A percentile compares a stretch with the other conserved stretches of the same genome.
These are phyloP conservation scores for Polydrusus pterygomalis DNA, from an alignment of 2,888 invertebrate species.

Conservation along the genomic window DNA sequence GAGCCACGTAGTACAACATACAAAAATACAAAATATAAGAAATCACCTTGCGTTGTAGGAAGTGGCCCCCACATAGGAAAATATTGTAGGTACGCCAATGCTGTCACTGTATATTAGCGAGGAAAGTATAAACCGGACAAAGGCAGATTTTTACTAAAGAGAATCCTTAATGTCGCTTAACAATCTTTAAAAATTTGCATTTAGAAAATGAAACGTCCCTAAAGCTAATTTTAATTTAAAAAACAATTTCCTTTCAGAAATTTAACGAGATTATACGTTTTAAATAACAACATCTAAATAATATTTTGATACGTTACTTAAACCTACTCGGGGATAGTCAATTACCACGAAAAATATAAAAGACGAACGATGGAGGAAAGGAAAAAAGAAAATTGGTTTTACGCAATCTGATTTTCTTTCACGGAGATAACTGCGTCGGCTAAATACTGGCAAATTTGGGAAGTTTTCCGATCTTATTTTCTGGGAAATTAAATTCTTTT, in stretches of 20 bases:
- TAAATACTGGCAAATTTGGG: constrained; percentile 56
- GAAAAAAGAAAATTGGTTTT: constrained; percentile 56
- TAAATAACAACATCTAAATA: constrained; percentile 27
- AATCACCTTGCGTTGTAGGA: no score
- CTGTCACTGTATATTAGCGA: no score
- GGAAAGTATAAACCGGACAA: no score
- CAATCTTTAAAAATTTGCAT: background rate
- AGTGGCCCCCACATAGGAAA: no score
- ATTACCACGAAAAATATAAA: constrained; percentile 51
- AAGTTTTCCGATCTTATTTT: constrained; percentile 56
- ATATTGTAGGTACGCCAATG: no score
- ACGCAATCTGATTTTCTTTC: constrained; percentile 57
- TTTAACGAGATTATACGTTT: constrained; percentile 13
- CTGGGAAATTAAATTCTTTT: constrained; percentile 57
- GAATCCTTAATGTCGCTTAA: background rate
- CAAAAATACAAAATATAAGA: no score
- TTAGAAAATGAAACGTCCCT: background rate
- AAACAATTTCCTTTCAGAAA: constrained; percentile 5
- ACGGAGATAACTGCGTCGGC: constrained; percentile 55
- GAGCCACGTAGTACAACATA: no score
- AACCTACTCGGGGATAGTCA: constrained; percentile 43
- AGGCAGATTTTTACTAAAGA: no score
- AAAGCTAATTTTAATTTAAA: constrained; percentile 16
- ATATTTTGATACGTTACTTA: constrained; percentile 26
- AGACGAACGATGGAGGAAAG: constrained; percentile 47